These are phyloP conservation scores for Acanthurus tractus DNA, from an alignment of 2,797 vertebrate genomes.

Conservation along the genomic window DNA sequence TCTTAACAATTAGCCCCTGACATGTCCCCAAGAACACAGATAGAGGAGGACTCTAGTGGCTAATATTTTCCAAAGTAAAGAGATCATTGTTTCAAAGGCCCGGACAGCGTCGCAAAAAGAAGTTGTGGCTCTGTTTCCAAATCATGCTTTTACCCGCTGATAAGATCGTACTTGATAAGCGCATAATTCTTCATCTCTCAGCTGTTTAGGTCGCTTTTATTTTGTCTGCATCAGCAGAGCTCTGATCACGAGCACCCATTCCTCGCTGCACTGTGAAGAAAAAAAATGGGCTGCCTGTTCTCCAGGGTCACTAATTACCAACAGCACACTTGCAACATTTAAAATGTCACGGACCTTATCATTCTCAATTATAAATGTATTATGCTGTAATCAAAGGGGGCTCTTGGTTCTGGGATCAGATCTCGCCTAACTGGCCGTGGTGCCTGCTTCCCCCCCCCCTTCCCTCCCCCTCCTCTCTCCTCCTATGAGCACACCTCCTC, in stretches of 20 bases:
- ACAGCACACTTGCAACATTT: constrained; percentile 60
- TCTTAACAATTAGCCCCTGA: constrained; percentile 88
- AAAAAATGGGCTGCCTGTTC: constrained; percentile 37
- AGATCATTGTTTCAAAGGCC: constrained; percentile 71
- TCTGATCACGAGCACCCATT: constrained; percentile 49
- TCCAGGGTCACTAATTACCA: constrained; percentile 69
- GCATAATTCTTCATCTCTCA: constrained; percentile 56
- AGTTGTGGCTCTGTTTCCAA: constrained; percentile 54
- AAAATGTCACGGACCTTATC: constrained; percentile 63
- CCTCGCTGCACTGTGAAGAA: constrained; percentile 8
- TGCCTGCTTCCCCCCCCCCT: not conserved
- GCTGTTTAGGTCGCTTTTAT: constrained; percentile 66
- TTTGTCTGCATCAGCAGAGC: constrained; percentile 67
- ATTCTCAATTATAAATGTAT: constrained; percentile 65
- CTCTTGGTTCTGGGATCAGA: constrained; percentile 51
- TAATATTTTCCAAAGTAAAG: constrained; percentile 73
- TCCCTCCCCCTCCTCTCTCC: not conserved
- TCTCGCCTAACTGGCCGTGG: constrained; percentile 41
- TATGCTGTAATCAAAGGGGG: constrained; percentile 49
- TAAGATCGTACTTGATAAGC: constrained; percentile 65
- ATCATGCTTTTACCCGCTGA: constrained; percentile 43
- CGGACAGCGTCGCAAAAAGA: constrained; percentile 28
- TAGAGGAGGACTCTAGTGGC: constrained; percentile 71
- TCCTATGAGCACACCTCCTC: constrained; percentile 42
- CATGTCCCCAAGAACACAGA: constrained; percentile 80